Percentiles rank a stretch among this genome's conserved stretches.
phyloP scores from a whole-genome alignment of 2,113 vertebrate species.

The Mugil cephalus region DNA sequence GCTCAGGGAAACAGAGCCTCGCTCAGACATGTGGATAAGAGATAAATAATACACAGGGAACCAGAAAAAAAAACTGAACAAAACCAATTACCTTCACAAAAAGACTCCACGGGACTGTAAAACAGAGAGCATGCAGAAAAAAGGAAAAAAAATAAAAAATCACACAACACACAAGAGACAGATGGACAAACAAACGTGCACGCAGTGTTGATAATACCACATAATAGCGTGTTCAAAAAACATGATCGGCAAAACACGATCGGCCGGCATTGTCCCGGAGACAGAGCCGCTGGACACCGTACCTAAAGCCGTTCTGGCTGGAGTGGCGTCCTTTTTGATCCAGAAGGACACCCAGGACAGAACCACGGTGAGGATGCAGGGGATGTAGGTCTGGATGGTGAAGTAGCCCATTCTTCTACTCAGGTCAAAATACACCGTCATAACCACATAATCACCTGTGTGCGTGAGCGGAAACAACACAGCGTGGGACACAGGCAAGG shows the following conservation, averaged over 20 bases:
- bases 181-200: slow-evolving; percentile 40
- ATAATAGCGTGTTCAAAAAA: slow-evolving; percentile 21
- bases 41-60: background rate
- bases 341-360: slow-evolving; percentile 98
- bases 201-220: slow-evolving; percentile 2
- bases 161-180: slow-evolving; percentile 65
- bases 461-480: background rate
- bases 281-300: background rate
- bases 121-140: slow-evolving; percentile 65
- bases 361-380: slow-evolving; percentile 96
- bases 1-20: background rate
- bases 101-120: slow-evolving; percentile 77
- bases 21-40: background rate
- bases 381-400: slow-evolving; percentile 98
- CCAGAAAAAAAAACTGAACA: slow-evolving; percentile 28
- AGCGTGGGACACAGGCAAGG: background rate
- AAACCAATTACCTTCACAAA: slow-evolving; percentile 78
- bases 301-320: slow-evolving; percentile 96
- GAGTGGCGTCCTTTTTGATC: slow-evolving; percentile 98
- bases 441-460: slow-evolving; percentile 95
- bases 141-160: slow-evolving; percentile 42
- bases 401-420: slow-evolving; percentile 98
- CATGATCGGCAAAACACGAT: no score
- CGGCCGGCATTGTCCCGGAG: background rate
- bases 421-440: slow-evolving; percentile 97